Percentiles rank a stretch among this genome's conserved stretches.
Evolutionary conservation across 2,888 invertebrate species (phyloP).

Genomic region (Andrena chrysosceles): DNA sequence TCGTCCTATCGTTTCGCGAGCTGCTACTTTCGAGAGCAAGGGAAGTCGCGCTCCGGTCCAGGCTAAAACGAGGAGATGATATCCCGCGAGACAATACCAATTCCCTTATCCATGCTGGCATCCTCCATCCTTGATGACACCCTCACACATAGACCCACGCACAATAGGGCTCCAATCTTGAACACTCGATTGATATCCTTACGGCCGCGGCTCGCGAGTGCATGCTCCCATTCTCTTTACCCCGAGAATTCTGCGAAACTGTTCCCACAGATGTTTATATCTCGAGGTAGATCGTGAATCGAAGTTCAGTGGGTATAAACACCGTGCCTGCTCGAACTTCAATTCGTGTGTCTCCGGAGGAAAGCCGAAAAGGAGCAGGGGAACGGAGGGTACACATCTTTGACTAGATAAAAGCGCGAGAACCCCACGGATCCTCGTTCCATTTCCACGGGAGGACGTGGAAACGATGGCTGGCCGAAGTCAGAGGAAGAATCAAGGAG

Average conservation of each 20-base stretch:
- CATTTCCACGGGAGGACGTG: constrained; percentile 38
- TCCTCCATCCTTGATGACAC: no score
- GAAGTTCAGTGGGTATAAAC: constrained; percentile 5
- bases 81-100: no score
- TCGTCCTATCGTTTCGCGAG: no score
- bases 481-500: constrained; percentile 64
- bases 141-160: no score
- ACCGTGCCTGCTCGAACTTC: not conserved
- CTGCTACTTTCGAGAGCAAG: no score
- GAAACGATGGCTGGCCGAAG: constrained; percentile 32
- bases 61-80: no score
- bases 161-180: not conserved
- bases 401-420: constrained; percentile 22
- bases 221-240: not conserved
- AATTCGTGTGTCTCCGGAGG: not conserved
- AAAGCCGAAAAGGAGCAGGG: not conserved
- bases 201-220: not conserved
- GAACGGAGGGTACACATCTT: not conserved
- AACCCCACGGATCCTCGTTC: constrained; percentile 30
- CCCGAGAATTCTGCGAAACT: not conserved
- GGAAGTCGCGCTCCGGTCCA: no score
- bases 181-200: not conserved
- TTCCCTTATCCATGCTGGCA: no score
- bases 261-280: not conserved
- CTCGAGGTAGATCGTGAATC: not conserved